Evolutionary conservation across 2,888 invertebrate genomes (phyloP).

Genomic region (Anthophora plumipes): DNA sequence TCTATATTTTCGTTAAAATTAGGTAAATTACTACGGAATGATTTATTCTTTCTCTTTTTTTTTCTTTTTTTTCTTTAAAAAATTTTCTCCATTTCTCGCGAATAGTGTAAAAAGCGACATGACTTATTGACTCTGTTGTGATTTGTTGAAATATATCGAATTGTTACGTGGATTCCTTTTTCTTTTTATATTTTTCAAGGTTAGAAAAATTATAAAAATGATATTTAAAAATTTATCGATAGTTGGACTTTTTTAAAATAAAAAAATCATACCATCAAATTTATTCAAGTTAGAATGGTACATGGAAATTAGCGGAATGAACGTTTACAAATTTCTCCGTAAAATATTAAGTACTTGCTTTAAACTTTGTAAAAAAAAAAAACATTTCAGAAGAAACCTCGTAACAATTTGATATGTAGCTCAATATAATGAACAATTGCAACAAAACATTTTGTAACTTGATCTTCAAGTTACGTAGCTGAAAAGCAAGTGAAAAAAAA

Average conservation of each 20-base stretch:
- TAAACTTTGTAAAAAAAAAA: no score
- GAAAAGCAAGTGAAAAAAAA: slow-evolving; percentile 28
- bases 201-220: neutral
- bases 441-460: neutral
- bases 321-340: no score
- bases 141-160: slow-evolving; percentile 8
- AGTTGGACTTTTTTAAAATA: no score
- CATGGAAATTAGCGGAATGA: no score
- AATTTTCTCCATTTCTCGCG: neutral
- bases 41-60: neutral
- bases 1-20: slow-evolving; percentile 29
- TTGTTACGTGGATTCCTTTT: slow-evolving; percentile 6
- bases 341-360: no score
- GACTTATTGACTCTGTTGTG: slow-evolving; percentile 4
- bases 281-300: no score
- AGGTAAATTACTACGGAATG: slow-evolving; percentile 23
- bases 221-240: neutral
- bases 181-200: neutral
- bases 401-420: slow-evolving; percentile 6
- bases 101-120: slow-evolving; percentile 30
- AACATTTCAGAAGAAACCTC: slow-evolving; percentile 5
- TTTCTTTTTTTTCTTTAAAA: slow-evolving; percentile 1
- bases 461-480: slow-evolving; percentile 16
- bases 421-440: neutral
- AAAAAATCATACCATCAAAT: no score